Conservation (phyloP, 1,140 invertebrate species). For the Eupeodes corollae region DNA sequence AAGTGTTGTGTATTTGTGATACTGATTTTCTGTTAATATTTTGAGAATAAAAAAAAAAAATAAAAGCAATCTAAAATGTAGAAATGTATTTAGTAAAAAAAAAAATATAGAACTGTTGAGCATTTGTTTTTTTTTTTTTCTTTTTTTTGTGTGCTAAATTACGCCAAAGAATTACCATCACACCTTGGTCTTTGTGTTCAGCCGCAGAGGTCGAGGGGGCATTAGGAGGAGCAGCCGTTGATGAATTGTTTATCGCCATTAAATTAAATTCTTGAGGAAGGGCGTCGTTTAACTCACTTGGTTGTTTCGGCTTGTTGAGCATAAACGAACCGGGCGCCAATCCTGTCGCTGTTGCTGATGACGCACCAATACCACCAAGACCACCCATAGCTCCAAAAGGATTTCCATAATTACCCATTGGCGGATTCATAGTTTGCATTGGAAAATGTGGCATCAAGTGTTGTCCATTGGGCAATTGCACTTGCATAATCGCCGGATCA, state of each 20-base stretch:
- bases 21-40: no score
- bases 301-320: slow-evolving; percentile 48
- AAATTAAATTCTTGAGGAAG: slow-evolving; percentile 30
- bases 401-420: slow-evolving; percentile 25
- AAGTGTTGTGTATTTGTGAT: not conserved
- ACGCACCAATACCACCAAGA: slow-evolving; percentile 35
- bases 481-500: slow-evolving; percentile 92
- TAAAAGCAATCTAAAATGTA: no score
- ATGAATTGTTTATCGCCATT: slow-evolving; percentile 8
- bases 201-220: slow-evolving; percentile 39
- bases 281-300: slow-evolving; percentile 63
- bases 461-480: slow-evolving; percentile 54
- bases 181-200: slow-evolving; percentile 51
- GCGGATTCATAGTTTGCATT: slow-evolving; percentile 25
- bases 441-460: slow-evolving; percentile 34
- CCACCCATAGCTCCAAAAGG: slow-evolving; percentile 31
- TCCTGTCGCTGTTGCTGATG: slow-evolving; percentile 43
- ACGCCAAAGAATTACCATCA: slow-evolving; percentile 44
- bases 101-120: not conserved
- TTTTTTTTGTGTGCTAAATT: not conserved
- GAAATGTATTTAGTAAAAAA: not conserved
- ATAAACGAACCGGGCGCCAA: slow-evolving; percentile 50
- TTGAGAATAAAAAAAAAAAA: not conserved
- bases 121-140: not conserved
- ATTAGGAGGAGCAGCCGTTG: slow-evolving; percentile 33